These are phyloP conservation scores for Sebastes minor DNA, from an alignment of 2,797 vertebrate genomes.

Conservation along the genomic window DNA sequence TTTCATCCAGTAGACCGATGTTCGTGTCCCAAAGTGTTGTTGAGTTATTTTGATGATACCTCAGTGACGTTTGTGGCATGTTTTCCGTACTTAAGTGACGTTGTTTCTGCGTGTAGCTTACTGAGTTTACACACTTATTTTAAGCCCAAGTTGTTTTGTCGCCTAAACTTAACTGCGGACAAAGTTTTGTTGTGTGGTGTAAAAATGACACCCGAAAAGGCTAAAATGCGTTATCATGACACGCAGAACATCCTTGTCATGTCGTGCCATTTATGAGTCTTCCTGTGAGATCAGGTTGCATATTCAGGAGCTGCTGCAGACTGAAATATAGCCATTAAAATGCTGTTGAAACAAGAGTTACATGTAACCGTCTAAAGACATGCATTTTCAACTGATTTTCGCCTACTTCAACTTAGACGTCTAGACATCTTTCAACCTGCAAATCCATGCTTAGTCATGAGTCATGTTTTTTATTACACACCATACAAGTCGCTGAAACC, in stretches of 20 bases:
- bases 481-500: not conserved
- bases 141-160: not conserved
- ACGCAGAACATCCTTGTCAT: not conserved
- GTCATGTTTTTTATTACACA: not conserved
- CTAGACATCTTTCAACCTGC: conserved; percentile 9
- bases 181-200: no score
- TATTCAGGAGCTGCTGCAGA: conserved; percentile 4
- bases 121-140: not conserved
- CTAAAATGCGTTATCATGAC: not conserved
- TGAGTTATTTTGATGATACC: not conserved
- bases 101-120: not conserved
- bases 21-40: not conserved
- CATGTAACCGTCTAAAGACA: not conserved
- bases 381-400: not conserved
- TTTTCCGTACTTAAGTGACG: not conserved
- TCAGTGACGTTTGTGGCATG: fast-evolving
- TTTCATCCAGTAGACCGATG: no score
- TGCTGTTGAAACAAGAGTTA: not conserved
- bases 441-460: not conserved
- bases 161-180: not conserved
- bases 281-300: not conserved
- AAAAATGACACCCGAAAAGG: no score
- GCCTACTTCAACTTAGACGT: not conserved
- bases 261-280: not conserved
- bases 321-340: conserved; percentile 10